These are phyloP conservation scores for Nesidiocoris tenuis DNA, from an alignment of 2,888 invertebrate genomes.

Conservation along the genomic window DNA sequence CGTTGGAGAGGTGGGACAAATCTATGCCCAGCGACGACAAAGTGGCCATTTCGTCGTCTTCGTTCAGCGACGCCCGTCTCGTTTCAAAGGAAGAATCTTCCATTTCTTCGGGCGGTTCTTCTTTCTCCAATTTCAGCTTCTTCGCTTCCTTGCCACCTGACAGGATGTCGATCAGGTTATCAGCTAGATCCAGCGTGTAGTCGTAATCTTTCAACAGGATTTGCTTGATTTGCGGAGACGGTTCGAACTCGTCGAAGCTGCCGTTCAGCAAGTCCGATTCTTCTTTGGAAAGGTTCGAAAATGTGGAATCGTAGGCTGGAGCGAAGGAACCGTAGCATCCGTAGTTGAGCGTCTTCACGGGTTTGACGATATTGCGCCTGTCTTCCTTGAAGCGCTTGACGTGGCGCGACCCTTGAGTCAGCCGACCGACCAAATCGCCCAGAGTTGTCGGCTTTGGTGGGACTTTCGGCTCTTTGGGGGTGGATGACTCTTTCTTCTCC, in stretches of 20 bases:
- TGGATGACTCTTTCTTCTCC: not conserved
- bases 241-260: constrained; percentile 84
- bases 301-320: constrained; percentile 93
- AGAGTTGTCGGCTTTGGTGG: constrained; percentile 54
- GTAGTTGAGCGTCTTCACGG: constrained; percentile 87
- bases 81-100: constrained; percentile 42
- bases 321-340: constrained; percentile 96
- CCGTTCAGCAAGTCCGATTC: constrained; percentile 88
- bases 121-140: constrained; percentile 52
- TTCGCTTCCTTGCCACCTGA: constrained; percentile 10
- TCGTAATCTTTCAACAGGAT: constrained; percentile 26
- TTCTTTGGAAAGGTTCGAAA: constrained; percentile 87
- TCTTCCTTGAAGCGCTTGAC: constrained; percentile 82
- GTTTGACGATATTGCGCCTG: constrained; percentile 80
- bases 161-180: constrained; percentile 30
- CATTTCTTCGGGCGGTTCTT: constrained; percentile 55
- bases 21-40: constrained; percentile 10
- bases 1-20: not conserved
- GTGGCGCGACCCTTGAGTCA: constrained; percentile 74
- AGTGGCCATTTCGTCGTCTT: constrained; percentile 10
- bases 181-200: constrained; percentile 28
- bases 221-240: constrained; percentile 72
- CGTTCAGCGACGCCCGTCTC: not conserved
- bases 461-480: not conserved
- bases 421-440: constrained; percentile 78